Evolutionary conservation across 2,888 invertebrate genomes (phyloP), one percentile per base, ranked within the genome.

Genomic region (Venustoraphidia nigricollis): DNA sequence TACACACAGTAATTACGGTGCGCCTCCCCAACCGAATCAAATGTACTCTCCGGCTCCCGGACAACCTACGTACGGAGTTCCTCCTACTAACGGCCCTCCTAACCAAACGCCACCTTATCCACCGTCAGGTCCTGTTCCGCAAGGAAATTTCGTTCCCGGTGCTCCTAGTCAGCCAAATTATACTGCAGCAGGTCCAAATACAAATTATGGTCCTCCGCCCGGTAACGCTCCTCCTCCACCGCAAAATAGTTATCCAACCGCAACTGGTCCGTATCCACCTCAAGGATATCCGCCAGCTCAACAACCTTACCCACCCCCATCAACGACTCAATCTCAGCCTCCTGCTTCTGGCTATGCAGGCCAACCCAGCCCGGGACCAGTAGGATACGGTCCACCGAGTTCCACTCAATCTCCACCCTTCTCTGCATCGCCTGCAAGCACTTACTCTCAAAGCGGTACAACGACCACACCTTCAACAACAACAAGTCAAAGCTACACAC

Each of bases 381-480:
- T 64, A 59, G 79, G 78, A 34, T 79, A 78, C 63, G 76, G 79
- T 1, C 74, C 79, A n/a, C 76, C 74, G 48, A 58, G 58, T 54
- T 59, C 61, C 36, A 74, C 77, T 34, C 77, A 78, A 58, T 76
- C 79, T 2, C 76, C 80, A 2, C 79, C 81, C 47, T 77, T 79
- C 52, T 76, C 77, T 1, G 68, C 59, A 56, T 65, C 75, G 35
- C 76, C 66, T 5, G 61, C 61, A 11, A 67, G 59, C 50, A 60
- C 62, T 45, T 47, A 42, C 27, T 36, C 47, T 36, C 64, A 68
- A 35, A 73, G 67, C 59, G 68, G 66, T 6, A 72, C 72, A 10
- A 71, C 75, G 27, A 70, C 67, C 6, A 66, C 75, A 5, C 67
- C 74, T 8, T 70, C 68, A n/a, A 66, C 65, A 8, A 66, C 75